Base-by-base conservation (phyloP, 2,888 invertebrate species). In the Epinotia ramella region DNA sequence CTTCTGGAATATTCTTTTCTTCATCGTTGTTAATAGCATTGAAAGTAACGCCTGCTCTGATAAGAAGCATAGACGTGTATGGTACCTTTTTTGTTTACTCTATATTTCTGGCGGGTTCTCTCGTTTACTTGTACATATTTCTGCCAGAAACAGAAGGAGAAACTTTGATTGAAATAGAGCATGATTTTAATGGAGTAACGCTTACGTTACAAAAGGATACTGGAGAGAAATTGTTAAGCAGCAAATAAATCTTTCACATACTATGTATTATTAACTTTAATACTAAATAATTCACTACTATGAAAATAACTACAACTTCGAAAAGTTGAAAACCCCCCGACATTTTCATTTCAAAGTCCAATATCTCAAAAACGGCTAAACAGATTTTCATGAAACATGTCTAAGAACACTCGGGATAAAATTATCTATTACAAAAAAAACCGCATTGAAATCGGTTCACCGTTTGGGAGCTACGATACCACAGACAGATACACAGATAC, bases 71-170 rank as follows among this genome's bases (percentile, higher is more conserved):
- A 0, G 80, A 84, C 13, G 77, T 86, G 0, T 79, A 86, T 56
- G 88, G 87, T 0, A 84, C 83, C 0, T 86, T 88, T 77, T 79
- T 81, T 1, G 78, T 87, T 0, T 83, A 79, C 16, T 83, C 82
- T 0, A 46, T 72, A 44, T 18, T 75, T 0, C 81, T 84, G 80
- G 77, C 67, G 0, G 3, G 84, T 0, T 56, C 80, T 0, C 70
- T 88, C 2, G 18, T 82, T 0, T 77, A 79, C 13, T 69, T 88
- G 18, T 86, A 81, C 59, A 82, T 86, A 6, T 79, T 80, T 2
- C 65, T 88, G 2, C 88, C 88, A 0, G 88, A 88, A 72, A 88
- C 88, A 3, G 88, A 87, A 76, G 84, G 86, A 13, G 85, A 78
- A 56, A 87, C 87, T 2, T 77, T 88, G 40, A 84, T 84, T 60